These are phyloP conservation scores for Melangyna quadrimaculata DNA, from an alignment of 2,888 invertebrate species.

Conservation along the genomic window DNA sequence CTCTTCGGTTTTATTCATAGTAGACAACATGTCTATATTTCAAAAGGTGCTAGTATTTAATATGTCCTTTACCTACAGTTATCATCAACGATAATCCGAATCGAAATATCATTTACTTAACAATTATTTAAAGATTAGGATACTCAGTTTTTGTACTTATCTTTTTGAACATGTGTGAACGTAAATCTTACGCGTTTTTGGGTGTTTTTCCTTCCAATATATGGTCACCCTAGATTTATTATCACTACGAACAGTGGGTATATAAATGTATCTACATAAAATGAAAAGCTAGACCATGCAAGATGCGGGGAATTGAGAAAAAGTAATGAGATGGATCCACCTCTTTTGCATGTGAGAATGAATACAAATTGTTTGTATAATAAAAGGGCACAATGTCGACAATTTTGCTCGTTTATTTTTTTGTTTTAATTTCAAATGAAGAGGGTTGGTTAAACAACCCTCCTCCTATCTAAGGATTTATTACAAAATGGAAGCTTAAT, in stretches of 20 bases:
- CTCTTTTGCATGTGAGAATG: conserved; percentile 37
- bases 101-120: too few species aligned
- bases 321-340: conserved; percentile 62
- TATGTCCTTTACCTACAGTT: too few species aligned
- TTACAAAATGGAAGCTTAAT: conserved; percentile 8
- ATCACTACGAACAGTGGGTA: not conserved
- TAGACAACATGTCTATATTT: too few species aligned
- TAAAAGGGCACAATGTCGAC: conserved; percentile 34
- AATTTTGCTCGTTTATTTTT: not conserved
- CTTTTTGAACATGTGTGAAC: too few species aligned
- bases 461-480: not conserved
- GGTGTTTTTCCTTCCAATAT: not conserved
- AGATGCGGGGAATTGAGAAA: not conserved
- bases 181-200: too few species aligned
- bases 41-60: too few species aligned
- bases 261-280: not conserved
- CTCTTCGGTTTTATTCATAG: not conserved
- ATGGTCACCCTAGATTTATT: not conserved
- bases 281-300: not conserved
- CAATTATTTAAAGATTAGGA: too few species aligned
- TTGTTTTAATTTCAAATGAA: conserved; percentile 5
- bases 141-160: too few species aligned
- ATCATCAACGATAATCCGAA: too few species aligned
- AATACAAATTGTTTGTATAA: conserved; percentile 19
- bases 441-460: not conserved